A percentile compares a stretch with the other conserved stretches of the same genome.
Conservation (phyloP, 2,797 vertebrate genomes). For the Acanthurus tractus region DNA sequence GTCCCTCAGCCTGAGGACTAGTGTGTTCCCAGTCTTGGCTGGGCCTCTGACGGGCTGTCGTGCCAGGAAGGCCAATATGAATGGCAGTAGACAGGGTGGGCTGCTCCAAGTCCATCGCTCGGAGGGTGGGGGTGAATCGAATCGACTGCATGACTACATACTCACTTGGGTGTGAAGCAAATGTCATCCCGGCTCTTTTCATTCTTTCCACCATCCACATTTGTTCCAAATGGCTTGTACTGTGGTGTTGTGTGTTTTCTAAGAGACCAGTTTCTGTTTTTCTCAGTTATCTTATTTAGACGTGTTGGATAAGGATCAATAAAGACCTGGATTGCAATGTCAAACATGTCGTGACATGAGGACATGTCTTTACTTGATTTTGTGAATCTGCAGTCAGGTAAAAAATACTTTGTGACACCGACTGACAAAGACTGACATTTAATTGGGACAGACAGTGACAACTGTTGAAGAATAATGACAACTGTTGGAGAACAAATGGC, state of each 20-base stretch:
- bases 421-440: neutral
- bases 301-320: neutral
- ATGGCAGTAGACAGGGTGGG: conserved; percentile 69
- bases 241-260: conserved; percentile 18
- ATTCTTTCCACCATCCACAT: conserved; percentile 29
- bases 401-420: neutral
- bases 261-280: conserved; percentile 10
- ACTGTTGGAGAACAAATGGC: too few relatives aligned
- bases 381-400: neutral
- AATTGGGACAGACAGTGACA: too few relatives aligned
- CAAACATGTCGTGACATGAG: neutral
- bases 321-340: neutral
- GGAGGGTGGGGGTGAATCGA: conserved; percentile 23
- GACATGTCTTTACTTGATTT: conserved; percentile 9
- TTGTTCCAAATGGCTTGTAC: conserved; percentile 55
- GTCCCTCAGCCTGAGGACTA: conserved; percentile 58
- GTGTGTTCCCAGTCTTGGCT: conserved; percentile 63
- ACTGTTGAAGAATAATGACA: too few relatives aligned
- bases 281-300: neutral
- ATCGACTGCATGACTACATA: conserved; percentile 49
- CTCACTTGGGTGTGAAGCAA: conserved; percentile 73
- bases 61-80: conserved; percentile 63
- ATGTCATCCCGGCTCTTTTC: conserved; percentile 64
- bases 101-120: conserved; percentile 68
- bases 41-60: conserved; percentile 50